Evolutionary conservation across 2,113 vertebrate species (phyloP).

Genomic region (Sturnira hondurensis): DNA sequence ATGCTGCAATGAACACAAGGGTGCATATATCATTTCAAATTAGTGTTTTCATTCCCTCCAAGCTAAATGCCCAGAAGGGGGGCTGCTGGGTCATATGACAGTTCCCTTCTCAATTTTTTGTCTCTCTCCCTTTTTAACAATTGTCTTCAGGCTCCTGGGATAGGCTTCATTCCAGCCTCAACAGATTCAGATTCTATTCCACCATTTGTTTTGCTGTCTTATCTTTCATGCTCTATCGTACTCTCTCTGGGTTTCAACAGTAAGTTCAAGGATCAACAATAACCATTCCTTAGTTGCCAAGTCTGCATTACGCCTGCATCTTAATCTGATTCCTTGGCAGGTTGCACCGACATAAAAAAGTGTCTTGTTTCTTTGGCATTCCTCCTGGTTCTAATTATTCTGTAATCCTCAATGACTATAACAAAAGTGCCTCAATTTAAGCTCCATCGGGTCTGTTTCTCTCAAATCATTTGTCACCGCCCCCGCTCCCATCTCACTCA

Average conservation of each 20-base stretch:
- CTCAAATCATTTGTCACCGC: neutral
- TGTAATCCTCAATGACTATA: neutral
- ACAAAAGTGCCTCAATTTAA: neutral
- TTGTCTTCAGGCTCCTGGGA: neutral
- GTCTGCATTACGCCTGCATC: neutral
- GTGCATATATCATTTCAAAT: neutral
- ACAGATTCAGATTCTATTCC: neutral
- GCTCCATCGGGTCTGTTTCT: neutral
- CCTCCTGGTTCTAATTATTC: slow-evolving; percentile 14
- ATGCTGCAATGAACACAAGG: neutral
- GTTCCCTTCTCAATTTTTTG: neutral
- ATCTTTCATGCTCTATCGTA: neutral
- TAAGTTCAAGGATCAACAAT: slow-evolving; percentile 22
- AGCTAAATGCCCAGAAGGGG: neutral
- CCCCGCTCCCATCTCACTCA: neutral
- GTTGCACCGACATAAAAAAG: neutral
- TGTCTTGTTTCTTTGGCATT: neutral
- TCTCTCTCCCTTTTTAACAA: neutral
- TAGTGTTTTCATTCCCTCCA: neutral
- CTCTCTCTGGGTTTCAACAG: neutral
- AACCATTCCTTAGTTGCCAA: neutral
- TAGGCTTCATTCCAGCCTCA: neutral
- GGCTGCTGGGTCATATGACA: neutral
- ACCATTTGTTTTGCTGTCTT: neutral
- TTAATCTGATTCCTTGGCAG: neutral